Evolutionary conservation across 2,888 invertebrate genomes (phyloP), one percentile per base, ranked within the genome.

Genomic region (Caenorhabditis wallacei): DNA sequence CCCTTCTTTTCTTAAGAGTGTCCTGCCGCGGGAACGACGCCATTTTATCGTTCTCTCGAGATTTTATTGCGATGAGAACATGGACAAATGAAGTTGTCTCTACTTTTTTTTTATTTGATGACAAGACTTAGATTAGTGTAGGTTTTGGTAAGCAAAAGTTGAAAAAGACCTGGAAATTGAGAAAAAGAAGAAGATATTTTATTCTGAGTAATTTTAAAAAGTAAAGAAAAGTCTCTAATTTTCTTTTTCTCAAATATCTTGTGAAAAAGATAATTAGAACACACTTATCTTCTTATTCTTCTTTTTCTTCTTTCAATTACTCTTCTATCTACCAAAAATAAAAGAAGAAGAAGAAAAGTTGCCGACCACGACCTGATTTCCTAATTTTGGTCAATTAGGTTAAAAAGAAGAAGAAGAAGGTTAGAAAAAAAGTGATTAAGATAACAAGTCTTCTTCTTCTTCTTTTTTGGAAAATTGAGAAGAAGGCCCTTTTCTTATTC

Each of bases 1-100:
- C 26, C 8, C 53, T 53, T 24, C 24, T 24, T 53, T 11, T 53
- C 26, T 54, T 57, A 22, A 53, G 43, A 13, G 43, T 24, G 51
- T n/a, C n/a, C n/a, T 22, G 30, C 51, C 51, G 18, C 51, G 61
- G 61, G 40, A 61, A 61, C 61, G 40, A 22, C 61, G 61, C 61
- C 22, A 40, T 61, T 61, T 56, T 35, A 3, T 56, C 26, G 13
- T 3, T 18, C 18, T 48, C 46, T 48, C 46, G 53, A 53, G 53
- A 53, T 53, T 53, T 53, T 53, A 53, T 53, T 22, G 53, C 22
- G 24, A 53, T 53, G 53, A 53, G 53, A 53, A 53, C 46, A 40
- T 40, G 35, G 35, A 35, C 35, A 35, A 35, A 35, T 35, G 40
- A 40, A 40, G 40, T 13, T 40, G 40, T 40, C 40, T 40, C 30